Evolutionary conservation across 2,113 vertebrate species (phyloP).

Genomic region (Pyxicephalus adspersus): DNA sequence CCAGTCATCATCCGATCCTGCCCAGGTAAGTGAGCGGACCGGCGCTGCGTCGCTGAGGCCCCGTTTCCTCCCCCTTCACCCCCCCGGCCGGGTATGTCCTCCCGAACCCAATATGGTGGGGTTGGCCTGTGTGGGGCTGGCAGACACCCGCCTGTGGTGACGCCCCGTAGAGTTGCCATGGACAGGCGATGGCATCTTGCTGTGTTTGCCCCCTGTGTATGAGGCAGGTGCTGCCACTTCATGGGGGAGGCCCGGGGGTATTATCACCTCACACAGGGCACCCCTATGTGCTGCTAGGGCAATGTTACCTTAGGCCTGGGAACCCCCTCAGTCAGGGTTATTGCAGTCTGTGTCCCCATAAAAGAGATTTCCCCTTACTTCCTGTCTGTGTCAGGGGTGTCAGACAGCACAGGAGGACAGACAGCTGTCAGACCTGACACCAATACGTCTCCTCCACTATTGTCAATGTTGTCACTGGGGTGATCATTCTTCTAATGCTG

Average conservation of each 20-base stretch:
- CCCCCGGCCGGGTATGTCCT: background rate
- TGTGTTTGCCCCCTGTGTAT: no score
- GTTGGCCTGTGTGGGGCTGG: background rate
- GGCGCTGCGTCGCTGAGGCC: constrained; percentile 10
- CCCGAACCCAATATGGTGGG: background rate
- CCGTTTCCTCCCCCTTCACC: background rate
- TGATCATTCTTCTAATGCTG: no score
- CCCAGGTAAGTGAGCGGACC: constrained; percentile 44
- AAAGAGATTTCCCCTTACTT: no score
- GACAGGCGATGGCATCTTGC: background rate
- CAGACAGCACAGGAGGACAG: no score
- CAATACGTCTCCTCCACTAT: no score
- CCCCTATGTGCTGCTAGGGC: background rate
- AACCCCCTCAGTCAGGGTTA: no score
- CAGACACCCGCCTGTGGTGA: background rate
- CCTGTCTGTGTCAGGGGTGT: no score
- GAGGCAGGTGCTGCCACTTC: background rate
- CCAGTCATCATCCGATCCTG: constrained; percentile 43
- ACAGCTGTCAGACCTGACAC: no score
- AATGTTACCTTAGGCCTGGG: background rate
- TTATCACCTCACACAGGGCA: no score
- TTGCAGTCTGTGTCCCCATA: no score
- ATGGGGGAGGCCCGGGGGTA: background rate
- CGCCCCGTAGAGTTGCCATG: background rate
- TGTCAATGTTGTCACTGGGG: no score